Evolutionary conservation across 1,140 invertebrate genomes (phyloP), one percentile per base, ranked within the genome.

Genomic region (Onthophagus taurus): DNA sequence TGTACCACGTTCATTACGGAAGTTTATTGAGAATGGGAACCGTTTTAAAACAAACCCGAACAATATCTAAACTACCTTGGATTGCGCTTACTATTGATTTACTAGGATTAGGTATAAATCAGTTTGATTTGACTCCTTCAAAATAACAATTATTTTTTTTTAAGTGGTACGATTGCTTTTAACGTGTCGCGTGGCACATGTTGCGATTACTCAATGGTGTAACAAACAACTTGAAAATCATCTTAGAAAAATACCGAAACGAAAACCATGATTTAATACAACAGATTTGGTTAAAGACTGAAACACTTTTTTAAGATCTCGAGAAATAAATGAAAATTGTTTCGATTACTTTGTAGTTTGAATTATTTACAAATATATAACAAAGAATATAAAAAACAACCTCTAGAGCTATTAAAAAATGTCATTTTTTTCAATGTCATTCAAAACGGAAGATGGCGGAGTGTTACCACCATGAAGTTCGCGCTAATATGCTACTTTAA

Each of bases 1-100:
- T 42, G 31, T 47, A 47, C 37, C 36, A 33, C 20, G 31, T 29
- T 16, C 45, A 47, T 23, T 47, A 47, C 18, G 21, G 19, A 16
- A 21, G 37, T 16, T 12, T 47, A 11, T 17, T 41, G 30, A 42
- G 36, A 20, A 47, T 47, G 45, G 31, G 35, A 6, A 14, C 30
- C 2, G 26, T 39, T 18, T 34, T 47, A 17, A 41, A 24, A 19
- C 26, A 41, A 14, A 31, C 37, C 7, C 31, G 31, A 24, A 31
- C 31, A 29, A 24, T 24, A 2, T 16, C 45, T n/a, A 42, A 36
- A 16, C 26, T 47, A 4, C 45, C 45, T 3, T 47, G 45, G 45
- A 17, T 47, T 1, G 37, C 37, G 2, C 17, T 47, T 9, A 19
- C 19, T 12, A 36, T 47, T 1, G 36, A 39, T 23, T 38, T 47